phyloP scores from a whole-genome alignment of 2,888 invertebrate species.

The Phalera bucephala region DNA sequence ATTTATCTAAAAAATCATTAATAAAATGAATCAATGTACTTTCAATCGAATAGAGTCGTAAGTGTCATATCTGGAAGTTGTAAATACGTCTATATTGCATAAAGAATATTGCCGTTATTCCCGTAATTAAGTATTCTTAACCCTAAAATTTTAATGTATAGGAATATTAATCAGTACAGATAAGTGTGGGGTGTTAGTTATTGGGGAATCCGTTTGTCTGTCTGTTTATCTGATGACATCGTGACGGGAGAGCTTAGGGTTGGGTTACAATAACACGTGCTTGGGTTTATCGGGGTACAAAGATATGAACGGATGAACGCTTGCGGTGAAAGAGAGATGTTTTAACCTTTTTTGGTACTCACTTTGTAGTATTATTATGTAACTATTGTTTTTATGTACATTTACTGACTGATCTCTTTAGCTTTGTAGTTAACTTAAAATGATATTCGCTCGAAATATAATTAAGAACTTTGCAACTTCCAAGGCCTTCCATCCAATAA shows the following conservation, averaged over 20 bases:
- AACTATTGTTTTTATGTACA: neutral
- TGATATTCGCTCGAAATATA: too few relatives aligned
- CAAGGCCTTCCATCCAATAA: too few relatives aligned
- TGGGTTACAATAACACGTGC: constrained; percentile 49
- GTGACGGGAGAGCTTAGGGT: constrained; percentile 37
- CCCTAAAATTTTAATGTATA: constrained; percentile 48
- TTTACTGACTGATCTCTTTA: too few relatives aligned
- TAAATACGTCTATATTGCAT: constrained; percentile 9
- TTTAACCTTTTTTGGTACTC: neutral
- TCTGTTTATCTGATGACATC: constrained; percentile 50
- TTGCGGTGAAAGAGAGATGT: constrained; percentile 17
- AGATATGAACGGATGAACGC: constrained; percentile 33
- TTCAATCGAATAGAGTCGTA: constrained; percentile 18
- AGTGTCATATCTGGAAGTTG: constrained; percentile 6
- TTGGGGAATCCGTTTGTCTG: constrained; percentile 40
- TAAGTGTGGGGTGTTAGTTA: constrained; percentile 44
- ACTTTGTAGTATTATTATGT: neutral
- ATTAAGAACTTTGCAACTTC: too few relatives aligned
- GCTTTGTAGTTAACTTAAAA: too few relatives aligned
- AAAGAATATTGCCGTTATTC: constrained; percentile 11
- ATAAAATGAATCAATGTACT: constrained; percentile 15
- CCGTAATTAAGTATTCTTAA: constrained; percentile 22
- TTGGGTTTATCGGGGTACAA: constrained; percentile 42
- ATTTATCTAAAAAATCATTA: constrained; percentile 3
- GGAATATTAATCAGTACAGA: constrained; percentile 55